phyloP scores from a whole-genome alignment of 2,113 vertebrate genomes.

The Vireo altiloquus region DNA sequence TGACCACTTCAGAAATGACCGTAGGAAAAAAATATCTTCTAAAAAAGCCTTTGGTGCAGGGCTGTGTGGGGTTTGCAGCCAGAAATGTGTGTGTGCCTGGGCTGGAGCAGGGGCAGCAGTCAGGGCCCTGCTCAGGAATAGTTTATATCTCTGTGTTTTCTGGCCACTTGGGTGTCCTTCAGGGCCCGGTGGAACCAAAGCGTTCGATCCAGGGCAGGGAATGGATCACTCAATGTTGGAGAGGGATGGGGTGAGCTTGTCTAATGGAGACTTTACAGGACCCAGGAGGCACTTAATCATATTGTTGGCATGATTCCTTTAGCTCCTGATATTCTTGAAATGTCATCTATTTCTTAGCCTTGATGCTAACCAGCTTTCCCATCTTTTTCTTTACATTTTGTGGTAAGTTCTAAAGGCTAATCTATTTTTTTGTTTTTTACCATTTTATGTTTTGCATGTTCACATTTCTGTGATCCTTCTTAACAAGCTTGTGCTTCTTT shows the following conservation, averaged over 20 bases:
- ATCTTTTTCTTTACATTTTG: neutral
- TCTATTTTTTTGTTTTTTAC: neutral
- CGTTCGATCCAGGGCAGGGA: neutral
- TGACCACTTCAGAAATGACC: neutral
- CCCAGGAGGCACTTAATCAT: neutral
- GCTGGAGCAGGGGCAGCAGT: neutral
- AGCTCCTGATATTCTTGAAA: neutral
- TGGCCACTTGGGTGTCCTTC: neutral
- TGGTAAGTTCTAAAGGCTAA: neutral
- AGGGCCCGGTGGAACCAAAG: neutral
- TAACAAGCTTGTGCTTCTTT: neutral
- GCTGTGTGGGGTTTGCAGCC: rapidly evolving
- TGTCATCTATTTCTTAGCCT: neutral
- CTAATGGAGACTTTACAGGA: neutral
- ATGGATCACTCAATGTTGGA: rapidly evolving
- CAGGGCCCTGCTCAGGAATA: neutral
- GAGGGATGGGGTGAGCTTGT: neutral
- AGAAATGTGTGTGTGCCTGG: neutral
- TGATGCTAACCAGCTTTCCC: neutral
- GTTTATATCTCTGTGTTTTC: neutral
- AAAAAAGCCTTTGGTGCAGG: neutral
- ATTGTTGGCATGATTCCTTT: neutral
- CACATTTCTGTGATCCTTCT: neutral
- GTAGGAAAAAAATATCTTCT: neutral
- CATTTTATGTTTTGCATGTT: neutral